phyloP scores from a whole-genome alignment of 2,797 vertebrate species.

The Balearica regulorum region DNA sequence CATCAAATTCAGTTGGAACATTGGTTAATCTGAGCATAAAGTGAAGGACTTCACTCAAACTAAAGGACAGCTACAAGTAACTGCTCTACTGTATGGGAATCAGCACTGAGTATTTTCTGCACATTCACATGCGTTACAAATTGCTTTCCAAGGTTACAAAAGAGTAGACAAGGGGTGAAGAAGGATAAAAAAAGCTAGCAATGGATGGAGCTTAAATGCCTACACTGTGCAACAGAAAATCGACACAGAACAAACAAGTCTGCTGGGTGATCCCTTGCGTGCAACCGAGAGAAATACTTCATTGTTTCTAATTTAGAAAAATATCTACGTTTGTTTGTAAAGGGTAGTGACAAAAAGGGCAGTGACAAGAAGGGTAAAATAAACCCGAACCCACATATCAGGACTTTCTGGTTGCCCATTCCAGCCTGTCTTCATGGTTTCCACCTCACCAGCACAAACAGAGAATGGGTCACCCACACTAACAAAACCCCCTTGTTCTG shows the following conservation, averaged over 20 bases:
- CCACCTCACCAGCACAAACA: not conserved
- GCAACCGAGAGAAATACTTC: not conserved
- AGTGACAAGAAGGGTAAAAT: not conserved
- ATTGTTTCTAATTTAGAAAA: not conserved
- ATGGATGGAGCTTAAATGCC: not conserved
- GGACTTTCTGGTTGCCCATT: not conserved
- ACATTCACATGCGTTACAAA: not conserved
- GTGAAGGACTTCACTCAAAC: slow-evolving; percentile 33
- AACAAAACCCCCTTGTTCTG: not conserved
- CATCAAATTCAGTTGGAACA: slow-evolving; percentile 1
- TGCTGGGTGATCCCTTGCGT: not conserved
- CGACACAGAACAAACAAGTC: not conserved
- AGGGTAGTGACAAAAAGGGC: not conserved
- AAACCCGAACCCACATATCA: not conserved
- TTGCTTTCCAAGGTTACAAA: slow-evolving; percentile 25
- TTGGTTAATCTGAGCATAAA: slow-evolving; percentile 11
- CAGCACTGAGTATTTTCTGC: not conserved
- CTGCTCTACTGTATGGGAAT: not conserved
- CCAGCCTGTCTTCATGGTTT: not conserved
- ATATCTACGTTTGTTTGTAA: fast-evolving
- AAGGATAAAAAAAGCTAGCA: not conserved
- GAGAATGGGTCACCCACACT: not conserved
- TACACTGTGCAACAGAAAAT: not conserved
- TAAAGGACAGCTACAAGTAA: slow-evolving; percentile 25
- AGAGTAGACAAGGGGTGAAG: not conserved